These are phyloP conservation scores for Folsomia candida DNA, from an alignment of 2,888 invertebrate species.

Conservation along the genomic window DNA sequence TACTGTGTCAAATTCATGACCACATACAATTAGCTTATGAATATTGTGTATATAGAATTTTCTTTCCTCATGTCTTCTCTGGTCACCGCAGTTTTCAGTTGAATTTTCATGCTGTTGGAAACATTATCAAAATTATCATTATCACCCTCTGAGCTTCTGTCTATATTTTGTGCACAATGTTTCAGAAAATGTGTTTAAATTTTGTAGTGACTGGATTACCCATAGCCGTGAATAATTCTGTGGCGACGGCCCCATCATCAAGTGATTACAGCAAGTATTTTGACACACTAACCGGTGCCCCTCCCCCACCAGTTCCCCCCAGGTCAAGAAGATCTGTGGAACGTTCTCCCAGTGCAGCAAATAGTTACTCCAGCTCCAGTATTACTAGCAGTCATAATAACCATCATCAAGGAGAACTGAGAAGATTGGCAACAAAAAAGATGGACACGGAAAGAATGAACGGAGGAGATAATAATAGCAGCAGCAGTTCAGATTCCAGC, in stretches of 20 bases:
- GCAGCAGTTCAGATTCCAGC: not conserved
- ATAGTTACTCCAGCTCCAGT: constrained; percentile 22
- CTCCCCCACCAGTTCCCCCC: constrained; percentile 49
- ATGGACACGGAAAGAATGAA: constrained; percentile 17
- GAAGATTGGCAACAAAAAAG: not conserved
- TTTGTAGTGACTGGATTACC: constrained; percentile 14
- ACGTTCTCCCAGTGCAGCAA: constrained; percentile 38
- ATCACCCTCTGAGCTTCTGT: not conserved
- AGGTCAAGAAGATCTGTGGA: constrained; percentile 42
- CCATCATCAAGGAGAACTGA: not conserved
- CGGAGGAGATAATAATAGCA: not conserved
- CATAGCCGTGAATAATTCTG: not conserved
- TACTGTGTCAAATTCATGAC: not conserved
- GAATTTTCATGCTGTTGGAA: too few relatives aligned
- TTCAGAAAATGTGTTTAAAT: constrained; percentile 5
- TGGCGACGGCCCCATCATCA: constrained; percentile 4
- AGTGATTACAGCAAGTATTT: constrained; percentile 12
- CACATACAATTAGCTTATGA: not conserved
- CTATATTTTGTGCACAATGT: not conserved
- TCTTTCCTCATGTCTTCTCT: not conserved
- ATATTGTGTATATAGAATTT: not conserved
- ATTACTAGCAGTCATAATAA: not conserved
- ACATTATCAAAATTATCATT: not conserved
- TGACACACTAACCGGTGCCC: constrained; percentile 21
- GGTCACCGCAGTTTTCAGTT: not conserved